Evolutionary conservation across 2,888 invertebrate species (phyloP), one percentile per base, ranked within the genome.

Genomic region (Orthosia gracilis): DNA sequence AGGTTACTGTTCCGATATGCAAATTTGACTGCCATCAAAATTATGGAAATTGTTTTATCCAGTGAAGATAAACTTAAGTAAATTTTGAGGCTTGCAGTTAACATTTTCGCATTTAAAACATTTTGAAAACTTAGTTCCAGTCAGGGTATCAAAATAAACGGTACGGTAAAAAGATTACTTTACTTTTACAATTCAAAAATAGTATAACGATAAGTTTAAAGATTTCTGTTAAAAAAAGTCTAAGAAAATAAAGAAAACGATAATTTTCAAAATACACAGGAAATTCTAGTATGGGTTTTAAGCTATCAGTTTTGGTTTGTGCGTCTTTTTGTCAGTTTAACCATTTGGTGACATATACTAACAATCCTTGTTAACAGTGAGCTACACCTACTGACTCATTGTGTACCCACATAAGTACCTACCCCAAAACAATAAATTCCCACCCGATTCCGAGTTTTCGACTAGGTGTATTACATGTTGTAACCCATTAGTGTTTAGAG

Each of bases 401-500:
- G 31, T 5, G 31, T 58, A 73, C 49, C 26, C 26, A 52, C 18
- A 13, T 15, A 49, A 4, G n/a, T 21, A 55, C 15, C 4, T 11
- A 5, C 3, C n/a, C n/a, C n/a, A n/a, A 31, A 5, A 64, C 17
- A 78, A 70, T 65, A 45, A 58, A 58, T 78, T 66, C 17, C 3
- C 21, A 21, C 49, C 23, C 68, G 18, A 68, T 65, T 64, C 18
- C 17, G 13, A 61, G n/a, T 54, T 54, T 45, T 45, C 26, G 54
- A 40, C n/a, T 63, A 69, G 55, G 52, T 68, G 54, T 73, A 17
- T 15, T 62, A 73, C 70, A 70, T 23, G 40, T 45, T 78, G 78
- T 78, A 76, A 58, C 70, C 72, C 67, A 82, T 87, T 83, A 86
- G 70, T 73, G 69, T 66, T 85, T 74, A 71, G 70, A 73, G 67